Evolutionary conservation across 64 coral and sea anemone species (phyloP).

Genomic region (Montipora cactus): DNA sequence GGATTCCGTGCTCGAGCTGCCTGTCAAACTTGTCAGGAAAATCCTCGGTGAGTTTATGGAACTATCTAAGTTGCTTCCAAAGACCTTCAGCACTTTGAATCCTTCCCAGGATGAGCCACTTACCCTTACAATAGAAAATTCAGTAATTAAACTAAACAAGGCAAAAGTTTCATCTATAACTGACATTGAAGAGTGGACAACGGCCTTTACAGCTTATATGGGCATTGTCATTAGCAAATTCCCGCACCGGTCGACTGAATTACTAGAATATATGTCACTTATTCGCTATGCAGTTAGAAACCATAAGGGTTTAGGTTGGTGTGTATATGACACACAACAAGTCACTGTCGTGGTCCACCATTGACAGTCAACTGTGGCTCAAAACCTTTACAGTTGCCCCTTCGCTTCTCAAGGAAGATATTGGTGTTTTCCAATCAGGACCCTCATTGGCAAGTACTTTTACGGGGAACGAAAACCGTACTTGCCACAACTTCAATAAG

Average conservation of each 20-base stretch:
- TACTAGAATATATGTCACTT: conserved; percentile 23
- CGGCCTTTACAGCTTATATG: conserved; percentile 32
- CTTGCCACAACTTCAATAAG: conserved; percentile 41
- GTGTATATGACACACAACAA: conserved; percentile 33
- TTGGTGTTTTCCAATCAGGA: conserved; percentile 25
- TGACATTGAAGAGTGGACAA: not conserved
- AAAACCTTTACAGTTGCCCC: conserved; percentile 58
- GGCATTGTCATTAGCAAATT: not conserved
- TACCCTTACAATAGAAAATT: not conserved
- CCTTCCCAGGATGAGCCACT: not conserved
- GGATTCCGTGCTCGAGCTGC: not conserved
- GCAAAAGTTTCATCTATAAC: not conserved
- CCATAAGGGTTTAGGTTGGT: conserved; percentile 50
- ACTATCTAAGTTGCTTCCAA: not conserved
- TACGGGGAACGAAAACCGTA: conserved; percentile 15
- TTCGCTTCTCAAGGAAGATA: conserved; percentile 12
- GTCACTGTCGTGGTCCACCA: conserved; percentile 7
- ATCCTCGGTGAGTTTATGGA: not conserved
- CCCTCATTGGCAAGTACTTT: not conserved
- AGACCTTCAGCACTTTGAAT: not conserved
- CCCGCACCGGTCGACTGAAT: not conserved
- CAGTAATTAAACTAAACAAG: not conserved
- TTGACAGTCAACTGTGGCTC: conserved; percentile 49
- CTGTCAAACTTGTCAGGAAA: not conserved
- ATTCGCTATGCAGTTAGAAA: conserved; percentile 42